Conservation (phyloP, 2,888 invertebrate species). For the Nysson spinosus region DNA sequence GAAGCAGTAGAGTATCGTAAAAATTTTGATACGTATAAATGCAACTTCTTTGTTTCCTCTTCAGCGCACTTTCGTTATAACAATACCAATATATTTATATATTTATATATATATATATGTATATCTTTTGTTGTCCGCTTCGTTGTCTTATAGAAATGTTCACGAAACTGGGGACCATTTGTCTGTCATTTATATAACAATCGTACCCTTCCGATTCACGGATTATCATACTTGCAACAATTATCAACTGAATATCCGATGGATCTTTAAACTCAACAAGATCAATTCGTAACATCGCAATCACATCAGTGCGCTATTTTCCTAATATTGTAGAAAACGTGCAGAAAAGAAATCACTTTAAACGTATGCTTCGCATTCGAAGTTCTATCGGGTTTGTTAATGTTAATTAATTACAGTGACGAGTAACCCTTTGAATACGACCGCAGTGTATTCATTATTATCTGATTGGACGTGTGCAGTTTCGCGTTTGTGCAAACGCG, state of each 20-base stretch:
- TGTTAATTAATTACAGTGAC: slow-evolving; percentile 5
- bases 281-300: slow-evolving; percentile 26
- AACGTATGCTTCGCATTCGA: not conserved
- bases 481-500: slow-evolving; percentile 46
- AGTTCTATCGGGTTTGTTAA: too few species aligned
- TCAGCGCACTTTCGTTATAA: slow-evolving; percentile 30
- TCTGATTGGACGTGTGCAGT: slow-evolving; percentile 56
- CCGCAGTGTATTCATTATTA: slow-evolving; percentile 41
- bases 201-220: too few species aligned
- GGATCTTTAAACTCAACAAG: slow-evolving; percentile 43
- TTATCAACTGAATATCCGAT: slow-evolving; percentile 32
- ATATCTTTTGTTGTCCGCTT: slow-evolving; percentile 45
- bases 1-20: slow-evolving; percentile 57
- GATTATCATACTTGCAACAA: slow-evolving; percentile 28
- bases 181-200: slow-evolving; percentile 6
- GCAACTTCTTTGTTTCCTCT: slow-evolving; percentile 11
- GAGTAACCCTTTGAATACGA: slow-evolving; percentile 8
- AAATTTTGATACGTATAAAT: slow-evolving; percentile 36
- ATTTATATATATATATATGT: slow-evolving; percentile 35
- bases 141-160: slow-evolving; percentile 51
- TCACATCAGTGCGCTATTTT: slow-evolving; percentile 10
- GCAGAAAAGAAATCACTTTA: slow-evolving; percentile 15
- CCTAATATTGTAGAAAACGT: slow-evolving; percentile 30
- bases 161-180: slow-evolving; percentile 13
- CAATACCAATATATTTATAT: slow-evolving; percentile 25